Base-by-base conservation (phyloP, 1,140 invertebrate genomes). In the Zelostemma sp. region DNA sequence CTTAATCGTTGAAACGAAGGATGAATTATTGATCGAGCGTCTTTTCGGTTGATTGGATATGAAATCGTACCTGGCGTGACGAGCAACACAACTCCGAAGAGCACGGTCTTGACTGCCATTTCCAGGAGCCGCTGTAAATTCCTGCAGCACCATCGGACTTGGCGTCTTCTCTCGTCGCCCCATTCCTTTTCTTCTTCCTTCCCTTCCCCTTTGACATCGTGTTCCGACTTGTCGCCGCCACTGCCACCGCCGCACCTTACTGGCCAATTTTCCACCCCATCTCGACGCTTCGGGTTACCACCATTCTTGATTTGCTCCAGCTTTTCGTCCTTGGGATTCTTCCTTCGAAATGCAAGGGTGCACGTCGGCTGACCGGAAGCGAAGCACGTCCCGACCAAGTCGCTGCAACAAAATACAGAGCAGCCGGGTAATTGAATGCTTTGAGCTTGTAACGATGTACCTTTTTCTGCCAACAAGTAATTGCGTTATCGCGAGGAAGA, bases 301-400 rank as follows among this genome's bases (percentile, higher is more conserved):
- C 3, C 3, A 3, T 73, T 70, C 61, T 73, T 43, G 28, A 53
- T 55, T 63, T 72, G 50, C 68, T 67, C 50, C 68, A 74, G 66
- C 63, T 72, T 73, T 64, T 75, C 59, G 56, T 57, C 54, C 49
- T 28, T 64, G 66, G 35, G 66, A 76, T 72, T 64, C 64, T 70
- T 62, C 38, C 70, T 66, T 49, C 63, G 63, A 66, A 68, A 73
- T 41, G 72, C 69, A 71, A 72, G 46, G 55, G 75, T 64, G 68
- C 82, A 85, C 46, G 83, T 85, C 15, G 84, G 82, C 66, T 83
- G 80, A 73, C 84, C 81, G 72, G 84, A 84, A 68, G 77, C 73
- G 55, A 83, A 64, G 63, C 71, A 76, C 60, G 68, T 72, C 66
- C 51, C 63, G 25, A 19, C 41, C 57, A 65, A 62, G 45, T 68